Conservation (phyloP, 2,888 invertebrate genomes). For the Galerucella nymphaeae region DNA sequence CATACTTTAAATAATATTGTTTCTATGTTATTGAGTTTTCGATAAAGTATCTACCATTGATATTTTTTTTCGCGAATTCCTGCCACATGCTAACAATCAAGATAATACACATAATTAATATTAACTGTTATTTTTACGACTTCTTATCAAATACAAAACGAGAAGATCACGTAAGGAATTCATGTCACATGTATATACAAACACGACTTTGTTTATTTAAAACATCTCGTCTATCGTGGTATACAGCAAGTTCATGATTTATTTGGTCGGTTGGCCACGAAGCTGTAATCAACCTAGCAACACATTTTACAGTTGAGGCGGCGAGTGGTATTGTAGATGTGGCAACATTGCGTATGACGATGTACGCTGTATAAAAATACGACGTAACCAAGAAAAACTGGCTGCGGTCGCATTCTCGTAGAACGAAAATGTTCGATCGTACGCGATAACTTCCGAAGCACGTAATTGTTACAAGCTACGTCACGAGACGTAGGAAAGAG, state of each 20-base stretch:
- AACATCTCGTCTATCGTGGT: neutral
- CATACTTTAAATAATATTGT: neutral
- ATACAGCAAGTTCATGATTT: neutral
- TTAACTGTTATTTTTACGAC: neutral
- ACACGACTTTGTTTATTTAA: slow-evolving; percentile 6
- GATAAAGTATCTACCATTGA: neutral
- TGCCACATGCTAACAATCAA: slow-evolving; percentile 4
- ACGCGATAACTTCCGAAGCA: slow-evolving; percentile 37
- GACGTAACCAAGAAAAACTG: slow-evolving; percentile 50
- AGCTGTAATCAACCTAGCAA: slow-evolving; percentile 31
- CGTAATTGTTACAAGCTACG: slow-evolving; percentile 45
- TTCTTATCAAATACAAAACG: neutral
- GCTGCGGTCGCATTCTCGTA: slow-evolving; percentile 51
- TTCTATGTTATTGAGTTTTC: neutral
- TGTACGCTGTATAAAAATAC: slow-evolving; percentile 49
- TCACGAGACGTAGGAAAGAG: slow-evolving; percentile 54
- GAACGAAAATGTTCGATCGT: slow-evolving; percentile 43
- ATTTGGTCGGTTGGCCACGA: slow-evolving; percentile 20
- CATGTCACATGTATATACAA: slow-evolving; percentile 1
- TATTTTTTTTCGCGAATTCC: neutral
- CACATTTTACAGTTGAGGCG: slow-evolving; percentile 36
- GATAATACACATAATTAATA: neutral
- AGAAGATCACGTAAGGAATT: slow-evolving; percentile 7
- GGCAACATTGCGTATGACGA: slow-evolving; percentile 49
- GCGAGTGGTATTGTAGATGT: slow-evolving; percentile 17